These are phyloP conservation scores for Ophthalmolycus amberensis DNA, from an alignment of 2,113 vertebrate genomes.

Conservation along the genomic window DNA sequence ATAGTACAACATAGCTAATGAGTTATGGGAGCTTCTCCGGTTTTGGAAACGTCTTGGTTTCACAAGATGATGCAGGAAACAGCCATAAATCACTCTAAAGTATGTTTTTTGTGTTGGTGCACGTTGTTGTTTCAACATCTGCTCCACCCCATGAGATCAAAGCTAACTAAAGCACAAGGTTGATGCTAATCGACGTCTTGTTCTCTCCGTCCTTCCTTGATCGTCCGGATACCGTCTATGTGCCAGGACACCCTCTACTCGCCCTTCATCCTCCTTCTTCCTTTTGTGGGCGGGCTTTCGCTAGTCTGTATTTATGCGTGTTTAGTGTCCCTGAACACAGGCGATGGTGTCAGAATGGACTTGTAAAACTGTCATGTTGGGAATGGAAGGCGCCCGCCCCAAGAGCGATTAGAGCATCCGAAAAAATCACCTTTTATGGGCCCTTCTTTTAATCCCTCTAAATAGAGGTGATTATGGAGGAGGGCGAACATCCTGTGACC, in stretches of 20 bases:
- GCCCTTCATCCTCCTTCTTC: conserved; percentile 2
- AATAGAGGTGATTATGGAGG: conserved; percentile 65
- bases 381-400: conserved; percentile 36
- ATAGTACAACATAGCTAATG: too few relatives aligned
- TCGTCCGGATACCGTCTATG: conserved; percentile 14
- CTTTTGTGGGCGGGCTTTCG: not conserved
- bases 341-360: conserved; percentile 46
- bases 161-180: not conserved
- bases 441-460: conserved; percentile 56
- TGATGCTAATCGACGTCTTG: not conserved
- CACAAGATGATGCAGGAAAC: not conserved
- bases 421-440: conserved; percentile 62
- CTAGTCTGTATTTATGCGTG: conserved; percentile 13
- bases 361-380: conserved; percentile 62
- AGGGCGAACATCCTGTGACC: conserved; percentile 18
- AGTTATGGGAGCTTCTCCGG: not conserved
- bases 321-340: conserved; percentile 36
- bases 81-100: not conserved
- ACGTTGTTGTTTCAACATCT: not conserved
- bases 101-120: conserved; percentile 1
- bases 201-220: conserved; percentile 11
- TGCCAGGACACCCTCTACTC: not conserved
- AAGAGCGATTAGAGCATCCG: conserved; percentile 22
- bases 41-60: not conserved
- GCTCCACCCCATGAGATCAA: not conserved